A percentile compares a stretch with the other conserved stretches of the same genome.
Conservation (phyloP, 2,888 invertebrate genomes). For the Pardosa pseudoannulata region DNA sequence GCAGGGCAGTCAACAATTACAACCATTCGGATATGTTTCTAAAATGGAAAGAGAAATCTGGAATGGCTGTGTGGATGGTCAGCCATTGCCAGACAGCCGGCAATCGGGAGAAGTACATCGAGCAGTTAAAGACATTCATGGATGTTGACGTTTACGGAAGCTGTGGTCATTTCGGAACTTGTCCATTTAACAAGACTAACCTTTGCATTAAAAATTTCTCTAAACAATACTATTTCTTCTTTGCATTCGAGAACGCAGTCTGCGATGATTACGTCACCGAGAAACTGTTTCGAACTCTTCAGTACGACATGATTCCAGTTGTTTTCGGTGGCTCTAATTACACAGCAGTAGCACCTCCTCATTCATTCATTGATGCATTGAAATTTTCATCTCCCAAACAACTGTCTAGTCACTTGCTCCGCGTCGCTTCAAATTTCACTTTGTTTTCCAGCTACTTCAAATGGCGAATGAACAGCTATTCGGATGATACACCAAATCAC, state of each 20-base stretch:
- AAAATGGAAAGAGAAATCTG: conserved; percentile 44
- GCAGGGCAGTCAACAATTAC: not conserved
- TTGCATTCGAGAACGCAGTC: conserved; percentile 73
- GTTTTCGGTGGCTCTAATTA: conserved; percentile 74
- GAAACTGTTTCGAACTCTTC: conserved; percentile 69
- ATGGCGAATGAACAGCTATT: conserved; percentile 75
- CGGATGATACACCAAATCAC: not conserved
- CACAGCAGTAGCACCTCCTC: conserved; percentile 76
- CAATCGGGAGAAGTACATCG: conserved; percentile 72
- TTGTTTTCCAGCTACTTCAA: conserved; percentile 54
- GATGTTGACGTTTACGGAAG: conserved; percentile 73
- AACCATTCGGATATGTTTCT: not conserved
- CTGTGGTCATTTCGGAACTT: conserved; percentile 72
- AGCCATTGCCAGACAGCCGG: conserved; percentile 73
- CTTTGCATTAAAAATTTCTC: conserved; percentile 54
- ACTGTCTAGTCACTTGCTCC: conserved; percentile 48
- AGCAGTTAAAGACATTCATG: conserved; percentile 65
- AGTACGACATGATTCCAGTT: conserved; percentile 70
- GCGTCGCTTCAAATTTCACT: conserved; percentile 46
- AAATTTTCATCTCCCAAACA: conserved; percentile 49
- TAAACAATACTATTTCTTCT: conserved; percentile 67
- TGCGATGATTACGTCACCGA: conserved; percentile 74
- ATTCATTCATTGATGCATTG: conserved; percentile 76
- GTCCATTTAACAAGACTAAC: conserved; percentile 44
- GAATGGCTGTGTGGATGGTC: conserved; percentile 74